Conservation (phyloP, 2,888 invertebrate genomes). For the Lamellibrachia satsuma region DNA sequence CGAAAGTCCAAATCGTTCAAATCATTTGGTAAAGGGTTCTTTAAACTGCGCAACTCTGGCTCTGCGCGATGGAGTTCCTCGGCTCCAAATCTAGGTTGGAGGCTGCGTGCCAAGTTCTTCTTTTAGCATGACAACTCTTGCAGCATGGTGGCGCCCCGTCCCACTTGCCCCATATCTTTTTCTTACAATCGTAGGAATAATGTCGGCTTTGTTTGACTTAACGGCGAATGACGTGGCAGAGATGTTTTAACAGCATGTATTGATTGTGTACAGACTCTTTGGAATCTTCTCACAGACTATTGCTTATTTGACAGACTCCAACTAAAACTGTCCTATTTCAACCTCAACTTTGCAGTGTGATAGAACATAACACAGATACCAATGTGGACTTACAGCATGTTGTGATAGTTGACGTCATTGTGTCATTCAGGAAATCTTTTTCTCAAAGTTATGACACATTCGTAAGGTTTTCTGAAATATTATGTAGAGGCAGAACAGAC, state of each 20-base stretch:
- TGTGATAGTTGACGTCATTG: neutral
- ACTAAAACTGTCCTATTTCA: neutral
- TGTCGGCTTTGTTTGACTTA: neutral
- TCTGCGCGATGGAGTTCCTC: conserved; percentile 79
- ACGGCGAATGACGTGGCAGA: neutral
- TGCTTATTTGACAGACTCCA: neutral
- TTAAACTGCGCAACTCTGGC: conserved; percentile 62
- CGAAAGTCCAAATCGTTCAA: conserved; percentile 31
- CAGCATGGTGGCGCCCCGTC: neutral
- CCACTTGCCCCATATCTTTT: neutral
- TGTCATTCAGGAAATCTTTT: neutral
- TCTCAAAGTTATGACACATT: neutral
- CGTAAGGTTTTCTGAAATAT: neutral
- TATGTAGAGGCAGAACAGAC: neutral
- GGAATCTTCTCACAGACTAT: neutral
- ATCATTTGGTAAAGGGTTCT: conserved; percentile 72
- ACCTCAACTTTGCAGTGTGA: neutral
- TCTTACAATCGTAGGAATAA: neutral
- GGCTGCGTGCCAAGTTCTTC: conserved; percentile 30
- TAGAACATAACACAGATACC: neutral
- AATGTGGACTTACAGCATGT: neutral
- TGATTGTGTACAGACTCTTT: neutral
- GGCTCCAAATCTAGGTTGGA: conserved; percentile 89
- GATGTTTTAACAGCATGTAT: conserved; percentile 17
- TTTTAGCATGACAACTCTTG: conserved; percentile 7